Percentiles rank a stretch among this genome's conserved stretches.
These are phyloP conservation scores for Lutraria rhynchaena DNA, from an alignment of 1,140 invertebrate species.

Conservation along the genomic window DNA sequence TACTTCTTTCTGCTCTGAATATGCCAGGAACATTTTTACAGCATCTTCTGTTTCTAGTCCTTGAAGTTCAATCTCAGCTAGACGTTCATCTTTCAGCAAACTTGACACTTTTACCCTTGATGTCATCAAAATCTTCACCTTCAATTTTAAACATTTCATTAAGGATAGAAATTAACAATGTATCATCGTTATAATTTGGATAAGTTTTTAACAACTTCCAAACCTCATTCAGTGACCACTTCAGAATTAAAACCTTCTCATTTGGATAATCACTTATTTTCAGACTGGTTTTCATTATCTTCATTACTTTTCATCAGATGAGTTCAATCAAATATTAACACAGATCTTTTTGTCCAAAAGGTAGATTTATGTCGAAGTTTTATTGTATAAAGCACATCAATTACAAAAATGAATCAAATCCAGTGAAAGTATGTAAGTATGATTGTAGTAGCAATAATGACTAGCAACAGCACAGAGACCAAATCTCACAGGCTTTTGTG, in stretches of 20 bases:
- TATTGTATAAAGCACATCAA: no score
- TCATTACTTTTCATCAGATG: no score
- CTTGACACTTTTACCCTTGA: slow-evolving; percentile 17
- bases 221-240: background rate
- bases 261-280: background rate
- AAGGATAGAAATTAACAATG: background rate
- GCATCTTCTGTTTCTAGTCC: slow-evolving; percentile 14
- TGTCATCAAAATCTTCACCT: slow-evolving; percentile 35
- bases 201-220: background rate
- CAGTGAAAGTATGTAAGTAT: no score
- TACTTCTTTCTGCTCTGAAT: background rate
- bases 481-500: no score
- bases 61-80: slow-evolving; percentile 1
- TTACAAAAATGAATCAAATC: no score
- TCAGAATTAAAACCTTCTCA: background rate
- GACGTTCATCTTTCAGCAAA: background rate
- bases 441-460: no score
- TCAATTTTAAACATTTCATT: background rate
- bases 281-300: no score
- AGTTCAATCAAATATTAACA: no score
- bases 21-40: background rate
- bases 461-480: no score
- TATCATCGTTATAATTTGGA: background rate
- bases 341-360: no score
- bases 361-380: no score